Evolutionary conservation across 2,113 vertebrate genomes (phyloP), one percentile per base, ranked within the genome.

Genomic region (Daphoenositta chrysoptera): DNA sequence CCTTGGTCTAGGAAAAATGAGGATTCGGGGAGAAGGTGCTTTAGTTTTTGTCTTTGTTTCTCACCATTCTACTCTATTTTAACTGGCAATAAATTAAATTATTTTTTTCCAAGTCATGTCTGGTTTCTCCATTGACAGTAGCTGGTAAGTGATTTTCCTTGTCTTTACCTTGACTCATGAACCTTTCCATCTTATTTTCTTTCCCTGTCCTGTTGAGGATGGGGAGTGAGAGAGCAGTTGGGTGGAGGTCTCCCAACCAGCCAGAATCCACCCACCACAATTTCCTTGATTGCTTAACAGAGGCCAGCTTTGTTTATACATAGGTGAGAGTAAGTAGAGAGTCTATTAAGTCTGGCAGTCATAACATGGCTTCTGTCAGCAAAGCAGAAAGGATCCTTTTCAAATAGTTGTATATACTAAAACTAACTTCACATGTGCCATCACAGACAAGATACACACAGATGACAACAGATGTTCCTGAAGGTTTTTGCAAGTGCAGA

Each of bases 11-110:
- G 31, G 28, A 73, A 86, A 91, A 68, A 72, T 1, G 0, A 24
- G 8, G 26, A 3, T 5, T 30, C 0, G 0, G 3, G 8, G 9
- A 6, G 10, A 53, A 53, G 31, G 5, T 24, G 21, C 4, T 76
- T 85, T 42, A 28, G 10, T 20, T 70, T 91, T 72, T 71, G 5
- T 28, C 54, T 72, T 68, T 71, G 23, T 50, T 87, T 87, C 30
- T 94, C 33, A 76, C 2, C 7, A 15, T 51, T 60, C 42, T 57
- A 20, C 6, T 66, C 73, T 58, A 39, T 57, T 76, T 90, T 76
- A 68, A 75, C 17, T 54, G 26, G 5, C 22, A 90, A 68, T 48
- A 72, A 77, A 66, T 54, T n/a, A 51, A 66, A 75, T 40, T 31
- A 11, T 15, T 77, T 68, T 87, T 76, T 70, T 70, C 10, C 30